A percentile compares a stretch with the other conserved stretches of the same genome.
Evolutionary conservation across 2,888 invertebrate genomes (phyloP).

Genomic region (Pterostichus madidus): DNA sequence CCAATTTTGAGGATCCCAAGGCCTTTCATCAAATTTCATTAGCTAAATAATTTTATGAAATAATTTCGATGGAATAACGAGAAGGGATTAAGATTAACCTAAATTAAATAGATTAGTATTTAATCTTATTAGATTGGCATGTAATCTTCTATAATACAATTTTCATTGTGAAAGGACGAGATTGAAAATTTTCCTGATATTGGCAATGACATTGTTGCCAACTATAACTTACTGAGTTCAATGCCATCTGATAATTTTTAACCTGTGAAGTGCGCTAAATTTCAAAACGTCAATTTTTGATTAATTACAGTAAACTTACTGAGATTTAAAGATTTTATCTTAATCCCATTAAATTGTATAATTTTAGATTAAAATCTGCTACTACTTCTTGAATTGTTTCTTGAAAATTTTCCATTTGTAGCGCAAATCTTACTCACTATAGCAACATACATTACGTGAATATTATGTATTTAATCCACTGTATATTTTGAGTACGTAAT

Average conservation of each 20-base stretch:
- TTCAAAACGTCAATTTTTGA: not conserved
- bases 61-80: too few species aligned
- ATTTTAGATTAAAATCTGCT: not conserved
- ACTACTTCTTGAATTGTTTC: not conserved
- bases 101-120: too few species aligned
- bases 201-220: not conserved
- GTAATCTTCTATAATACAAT: too few species aligned
- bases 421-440: not conserved
- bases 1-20: too few species aligned
- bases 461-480: not conserved
- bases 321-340: not conserved
- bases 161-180: not conserved
- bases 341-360: not conserved
- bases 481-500: too few species aligned
- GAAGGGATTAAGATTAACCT: too few species aligned
- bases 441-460: not conserved
- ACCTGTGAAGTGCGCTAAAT: not conserved
- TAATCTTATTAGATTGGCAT: too few species aligned
- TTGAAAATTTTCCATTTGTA: not conserved
- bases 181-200: not conserved
- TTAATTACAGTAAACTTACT: conserved; percentile 2
- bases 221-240: not conserved
- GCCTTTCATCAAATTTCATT: too few species aligned
- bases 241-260: not conserved
- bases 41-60: too few species aligned